Evolutionary conservation across 64 coral and sea anemone species (phyloP), one percentile per base, ranked within the genome.

Genomic region (Pocillopora damicornis): DNA sequence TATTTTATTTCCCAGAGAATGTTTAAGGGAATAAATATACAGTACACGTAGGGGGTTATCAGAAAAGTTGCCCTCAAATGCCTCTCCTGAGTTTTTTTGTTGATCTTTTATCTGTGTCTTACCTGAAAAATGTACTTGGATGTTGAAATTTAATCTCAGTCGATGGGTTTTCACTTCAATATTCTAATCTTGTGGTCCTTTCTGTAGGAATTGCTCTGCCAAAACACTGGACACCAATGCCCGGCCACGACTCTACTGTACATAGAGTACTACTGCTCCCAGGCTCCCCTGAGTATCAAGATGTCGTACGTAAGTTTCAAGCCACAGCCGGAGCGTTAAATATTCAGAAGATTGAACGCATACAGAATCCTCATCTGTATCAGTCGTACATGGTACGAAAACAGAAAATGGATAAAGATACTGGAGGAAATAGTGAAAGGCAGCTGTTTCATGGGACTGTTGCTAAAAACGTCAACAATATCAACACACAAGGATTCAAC

Each of bases 401-500:
- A 51, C 18, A 83, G 62, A 83, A 69, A 37, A 83, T 83, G 61
- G 63, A 67, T 45, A 38, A 83, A 42, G 80, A 68, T 18, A 67
- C 22, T 67, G 80, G 80, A 45, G 35, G 80, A 83, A 68, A 83
- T 23, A 83, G 17, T 37, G 80, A 83, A 69, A 17, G 18, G 22
- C 80, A 71, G 62, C 36, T 83, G 62, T 83, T 83, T 15, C 63
- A 83, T 68, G 80, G 80, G 13, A 83, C 80, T 4, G 16, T 68
- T 11, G 17, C 8, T 51, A 67, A 45, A 66, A 83, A 69, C 51
- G 11, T 83, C 5, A 20, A 1, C 16, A 4, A 15, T 18, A 83
- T 83, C 16, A 83, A 83, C 80, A 51, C 63, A n/a, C 80, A 83
- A 11, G 80, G 80, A 66, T 83, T 83, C n/a, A 83, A 83, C 63